Percentiles rank a stretch among this genome's conserved stretches.
Conservation (phyloP, 2,797 vertebrate species). For the Pseudomugil gertrudae region DNA sequence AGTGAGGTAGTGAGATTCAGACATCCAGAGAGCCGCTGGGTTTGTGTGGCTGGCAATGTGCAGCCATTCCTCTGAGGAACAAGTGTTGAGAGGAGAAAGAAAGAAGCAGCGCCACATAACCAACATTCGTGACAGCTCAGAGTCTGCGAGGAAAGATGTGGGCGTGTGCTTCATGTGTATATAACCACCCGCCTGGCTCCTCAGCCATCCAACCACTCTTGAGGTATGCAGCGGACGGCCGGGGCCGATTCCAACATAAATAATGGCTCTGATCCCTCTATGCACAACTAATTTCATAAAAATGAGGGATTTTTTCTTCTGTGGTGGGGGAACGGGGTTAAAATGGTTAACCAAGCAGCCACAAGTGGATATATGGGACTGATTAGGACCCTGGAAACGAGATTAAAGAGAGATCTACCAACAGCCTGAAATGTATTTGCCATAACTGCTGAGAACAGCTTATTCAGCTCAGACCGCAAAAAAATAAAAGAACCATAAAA, state of each 20-base stretch:
- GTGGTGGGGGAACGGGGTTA: conserved; percentile 56
- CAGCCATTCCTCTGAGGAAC: conserved; percentile 28
- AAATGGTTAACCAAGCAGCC: conserved; percentile 66
- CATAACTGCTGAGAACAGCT: conserved; percentile 83
- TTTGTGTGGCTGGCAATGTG: conserved; percentile 52
- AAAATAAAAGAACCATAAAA: conserved; percentile 71
- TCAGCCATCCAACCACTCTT: conserved; percentile 48
- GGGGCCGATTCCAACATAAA: conserved; percentile 61
- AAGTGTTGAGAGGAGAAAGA: conserved; percentile 41
- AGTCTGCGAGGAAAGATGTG: conserved; percentile 48
- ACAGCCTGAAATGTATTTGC: conserved; percentile 81
- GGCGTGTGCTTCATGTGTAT: conserved; percentile 59
- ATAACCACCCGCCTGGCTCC: conserved; percentile 59
- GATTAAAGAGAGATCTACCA: conserved; percentile 75
- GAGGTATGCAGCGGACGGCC: conserved; percentile 55
- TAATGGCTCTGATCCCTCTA: conserved; percentile 69
- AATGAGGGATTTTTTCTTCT: conserved; percentile 50
- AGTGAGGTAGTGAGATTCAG: conserved; percentile 14
- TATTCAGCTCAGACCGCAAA: conserved; percentile 79
- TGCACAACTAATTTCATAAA: conserved; percentile 73
- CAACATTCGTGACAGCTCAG: conserved; percentile 62
- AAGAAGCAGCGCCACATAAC: conserved; percentile 43
- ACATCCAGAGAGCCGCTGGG: conserved; percentile 55
- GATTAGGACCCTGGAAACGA: conserved; percentile 79
- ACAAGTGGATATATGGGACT: conserved; percentile 79